Evolutionary conservation across 2,888 invertebrate species (phyloP).

Genomic region (Hirtodrosophila confusa): DNA sequence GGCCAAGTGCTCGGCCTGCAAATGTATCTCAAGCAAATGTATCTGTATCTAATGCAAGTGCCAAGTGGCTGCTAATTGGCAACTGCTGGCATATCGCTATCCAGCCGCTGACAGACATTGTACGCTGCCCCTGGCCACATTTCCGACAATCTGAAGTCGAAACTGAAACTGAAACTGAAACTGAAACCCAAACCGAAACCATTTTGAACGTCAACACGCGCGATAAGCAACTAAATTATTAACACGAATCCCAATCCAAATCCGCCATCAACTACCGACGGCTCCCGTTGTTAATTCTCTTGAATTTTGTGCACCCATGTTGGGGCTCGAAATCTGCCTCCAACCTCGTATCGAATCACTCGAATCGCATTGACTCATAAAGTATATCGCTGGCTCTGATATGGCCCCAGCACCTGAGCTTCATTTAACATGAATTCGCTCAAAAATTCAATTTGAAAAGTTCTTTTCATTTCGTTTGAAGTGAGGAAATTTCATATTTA

Average conservation of each 20-base stretch:
- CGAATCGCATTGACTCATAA: constrained; percentile 66
- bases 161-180: no score
- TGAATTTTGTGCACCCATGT: constrained; percentile 63
- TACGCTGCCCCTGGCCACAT: constrained; percentile 5
- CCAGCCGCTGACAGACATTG: constrained; percentile 57
- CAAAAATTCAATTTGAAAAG: constrained; percentile 68
- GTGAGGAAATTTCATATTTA: constrained; percentile 68
- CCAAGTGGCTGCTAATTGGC: constrained; percentile 73
- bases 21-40: constrained; percentile 40
- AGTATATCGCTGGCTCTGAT: constrained; percentile 69
- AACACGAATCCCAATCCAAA: constrained; percentile 66
- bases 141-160: constrained; percentile 6
- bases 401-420: constrained; percentile 49
- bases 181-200: constrained; percentile 61
- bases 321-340: constrained; percentile 5
- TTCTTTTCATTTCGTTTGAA: constrained; percentile 29
- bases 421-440: constrained; percentile 61
- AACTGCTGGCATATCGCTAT: constrained; percentile 40
- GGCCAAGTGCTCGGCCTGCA: constrained; percentile 31
- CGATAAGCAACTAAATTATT: constrained; percentile 82
- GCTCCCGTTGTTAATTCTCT: constrained; percentile 70
- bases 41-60: constrained; percentile 51
- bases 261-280: constrained; percentile 43
- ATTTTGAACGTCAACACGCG: constrained; percentile 77
- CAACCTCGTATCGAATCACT: constrained; percentile 12